These are phyloP conservation scores for Zaprionus lachaisei DNA, from an alignment of 1,140 invertebrate genomes.

Conservation along the genomic window DNA sequence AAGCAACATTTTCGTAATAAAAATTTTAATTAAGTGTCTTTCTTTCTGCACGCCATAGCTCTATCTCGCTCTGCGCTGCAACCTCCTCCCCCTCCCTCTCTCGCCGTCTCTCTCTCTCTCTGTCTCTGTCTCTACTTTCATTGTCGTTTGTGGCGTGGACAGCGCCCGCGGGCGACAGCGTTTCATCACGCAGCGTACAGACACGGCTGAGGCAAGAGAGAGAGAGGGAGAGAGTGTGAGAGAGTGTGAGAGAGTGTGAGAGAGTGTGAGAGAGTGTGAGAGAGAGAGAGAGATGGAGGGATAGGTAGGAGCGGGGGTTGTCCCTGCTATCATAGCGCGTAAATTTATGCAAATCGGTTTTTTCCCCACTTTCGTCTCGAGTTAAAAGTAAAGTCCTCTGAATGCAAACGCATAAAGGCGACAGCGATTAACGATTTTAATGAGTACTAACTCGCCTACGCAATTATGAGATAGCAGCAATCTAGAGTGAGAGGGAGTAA, in stretches of 20 bases:
- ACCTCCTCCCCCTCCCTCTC: not conserved
- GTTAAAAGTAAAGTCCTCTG: constrained; percentile 71
- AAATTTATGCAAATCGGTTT: constrained; percentile 80
- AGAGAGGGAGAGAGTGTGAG: not conserved
- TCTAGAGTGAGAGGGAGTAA: not conserved
- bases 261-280: not conserved
- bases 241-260: too few species aligned
- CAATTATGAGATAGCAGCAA: constrained; percentile 72
- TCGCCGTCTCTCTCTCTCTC: not conserved
- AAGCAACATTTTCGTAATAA: constrained; percentile 74
- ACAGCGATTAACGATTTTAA: constrained; percentile 76
- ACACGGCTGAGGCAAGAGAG: constrained; percentile 2
- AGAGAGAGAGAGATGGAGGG: not conserved
- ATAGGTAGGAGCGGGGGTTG: not conserved
- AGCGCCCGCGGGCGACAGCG: constrained; percentile 57
- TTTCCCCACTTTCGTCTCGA: constrained; percentile 35
- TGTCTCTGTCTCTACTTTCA: not conserved
- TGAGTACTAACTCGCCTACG: constrained; percentile 78
- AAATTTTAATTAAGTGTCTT: constrained; percentile 65
- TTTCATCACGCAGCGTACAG: constrained; percentile 54
- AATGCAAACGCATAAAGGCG: constrained; percentile 64
- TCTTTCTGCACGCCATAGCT: constrained; percentile 13
- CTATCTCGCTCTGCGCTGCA: not conserved
- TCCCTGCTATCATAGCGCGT: constrained; percentile 60
- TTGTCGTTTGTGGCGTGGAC: constrained; percentile 24